Conservation (phyloP, 2,113 vertebrate genomes). For the Noturus placidus region DNA sequence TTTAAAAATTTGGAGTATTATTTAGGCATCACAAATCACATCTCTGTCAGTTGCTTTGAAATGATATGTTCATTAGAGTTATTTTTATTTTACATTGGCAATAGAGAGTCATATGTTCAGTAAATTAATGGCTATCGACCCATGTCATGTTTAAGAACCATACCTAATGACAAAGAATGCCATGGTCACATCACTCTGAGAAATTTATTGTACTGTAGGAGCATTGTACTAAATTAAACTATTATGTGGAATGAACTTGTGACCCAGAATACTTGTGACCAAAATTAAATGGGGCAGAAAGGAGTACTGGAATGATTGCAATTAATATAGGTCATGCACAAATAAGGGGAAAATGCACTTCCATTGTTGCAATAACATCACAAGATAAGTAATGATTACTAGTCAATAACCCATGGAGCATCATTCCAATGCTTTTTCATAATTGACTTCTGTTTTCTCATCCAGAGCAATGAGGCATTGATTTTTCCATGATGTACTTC, state of each 20-base stretch:
- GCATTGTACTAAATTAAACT: slow-evolving; percentile 2
- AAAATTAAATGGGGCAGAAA: not conserved
- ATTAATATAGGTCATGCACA: not conserved
- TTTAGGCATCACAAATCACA: not conserved
- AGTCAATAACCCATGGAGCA: not conserved
- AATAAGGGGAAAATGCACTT: not conserved
- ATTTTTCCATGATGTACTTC: slow-evolving; percentile 1
- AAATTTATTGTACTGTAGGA: not conserved
- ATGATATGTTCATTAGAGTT: not conserved
- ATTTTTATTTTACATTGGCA: not conserved
- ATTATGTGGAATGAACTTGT: slow-evolving; percentile 30
- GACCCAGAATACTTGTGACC: not conserved
- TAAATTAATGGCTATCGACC: slow-evolving; percentile 2
- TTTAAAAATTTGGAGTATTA: not conserved
- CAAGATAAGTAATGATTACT: slow-evolving; percentile 13
- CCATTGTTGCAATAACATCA: not conserved
- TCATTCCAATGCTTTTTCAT: not conserved
- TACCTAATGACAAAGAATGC: not conserved
- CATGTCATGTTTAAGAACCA: not conserved
- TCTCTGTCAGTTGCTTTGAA: not conserved
- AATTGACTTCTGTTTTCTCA: slow-evolving; percentile 7
- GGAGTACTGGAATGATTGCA: not conserved
- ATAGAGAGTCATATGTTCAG: slow-evolving; percentile 9
- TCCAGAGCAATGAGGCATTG: slow-evolving; percentile 1
- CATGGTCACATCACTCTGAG: not conserved